phyloP scores from a whole-genome alignment of 2,113 vertebrate genomes.

The Erpornis zantholeuca region DNA sequence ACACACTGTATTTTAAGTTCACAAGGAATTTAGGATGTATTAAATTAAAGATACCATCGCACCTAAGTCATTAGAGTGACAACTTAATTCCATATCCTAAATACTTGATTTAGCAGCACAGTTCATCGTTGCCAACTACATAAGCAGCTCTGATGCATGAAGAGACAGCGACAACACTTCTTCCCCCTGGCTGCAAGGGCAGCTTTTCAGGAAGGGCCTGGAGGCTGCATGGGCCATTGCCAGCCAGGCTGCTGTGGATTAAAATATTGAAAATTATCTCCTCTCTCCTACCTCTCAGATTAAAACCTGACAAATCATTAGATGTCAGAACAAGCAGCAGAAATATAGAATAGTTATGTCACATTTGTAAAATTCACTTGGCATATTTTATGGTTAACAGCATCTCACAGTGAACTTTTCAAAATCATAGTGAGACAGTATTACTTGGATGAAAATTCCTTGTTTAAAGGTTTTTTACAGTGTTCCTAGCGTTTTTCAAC shows the following conservation, averaged over 20 bases:
- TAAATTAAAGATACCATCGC: not conserved
- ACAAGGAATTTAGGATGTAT: not conserved
- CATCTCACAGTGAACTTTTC: not conserved
- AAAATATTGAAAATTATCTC: not conserved
- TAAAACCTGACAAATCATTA: not conserved
- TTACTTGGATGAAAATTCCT: not conserved
- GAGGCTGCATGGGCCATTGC: not conserved
- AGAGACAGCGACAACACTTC: not conserved
- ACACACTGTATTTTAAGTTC: not conserved
- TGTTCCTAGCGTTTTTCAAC: not conserved
- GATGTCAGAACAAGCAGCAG: not conserved
- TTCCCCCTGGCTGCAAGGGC: not conserved
- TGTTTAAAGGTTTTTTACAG: not conserved
- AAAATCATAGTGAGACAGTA: not conserved
- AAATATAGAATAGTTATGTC: not conserved
- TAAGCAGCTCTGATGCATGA: not conserved
- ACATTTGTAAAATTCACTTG: not conserved
- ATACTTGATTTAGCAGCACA: not conserved
- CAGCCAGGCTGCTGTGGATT: not conserved
- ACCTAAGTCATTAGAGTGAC: not conserved
- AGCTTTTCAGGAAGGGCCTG: not conserved
- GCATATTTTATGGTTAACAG: not conserved
- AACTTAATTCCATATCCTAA: not conserved
- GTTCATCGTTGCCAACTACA: rapidly evolving
- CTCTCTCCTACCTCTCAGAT: not conserved